Base-by-base conservation (phyloP, 2,113 vertebrate species). In the Fregata magnificens region DNA sequence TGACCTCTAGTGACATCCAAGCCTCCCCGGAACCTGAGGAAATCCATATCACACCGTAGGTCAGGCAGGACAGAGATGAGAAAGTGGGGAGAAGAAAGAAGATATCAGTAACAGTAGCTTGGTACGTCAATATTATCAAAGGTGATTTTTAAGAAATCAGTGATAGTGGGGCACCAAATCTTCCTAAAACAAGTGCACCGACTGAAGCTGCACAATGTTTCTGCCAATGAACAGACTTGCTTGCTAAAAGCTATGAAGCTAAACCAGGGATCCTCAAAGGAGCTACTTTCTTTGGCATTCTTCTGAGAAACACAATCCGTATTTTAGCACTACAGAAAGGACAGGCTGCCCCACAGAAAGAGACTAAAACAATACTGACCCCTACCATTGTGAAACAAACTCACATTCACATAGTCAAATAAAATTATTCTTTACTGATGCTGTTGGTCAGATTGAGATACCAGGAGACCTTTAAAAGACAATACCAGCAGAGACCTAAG, bases 1-100 rank as follows among this genome's bases (percentile, higher is more conserved):
- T 99, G 99, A 76, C 99, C 99, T 85, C 98, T 98, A 91, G 97
- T 99, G 78, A 99, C 99, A 76, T 99, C 99, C 95, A 99, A 97
- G 77, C 99, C 99, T 84, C 99, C 99, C 73, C 99, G 98, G 94
- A 99, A 99, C 18, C 99, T 99, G 82, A 95, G 81, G 44, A 80
- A 79, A 96, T 91, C 92, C 84, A 82, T 10, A 8, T 31, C 70
- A 22, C 1, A 1, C 15, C 70, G 83, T 1, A 55, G 44, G 44
- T 42, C 71, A 95, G 80, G 47, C 31, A 93, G 62, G 16, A 59
- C 21, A 93, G 52, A 80, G 42, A 76, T 18, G n/a, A 82, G 52
- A 72, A 50, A 83, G 40, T 10, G 26, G 47, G 86, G 50, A 79
- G 20, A 95, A 76, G 31, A 90, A 61, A 90, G 50, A 86, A 10